Conservation (phyloP, 2,113 vertebrate species). For the Heptranchias perlo region DNA sequence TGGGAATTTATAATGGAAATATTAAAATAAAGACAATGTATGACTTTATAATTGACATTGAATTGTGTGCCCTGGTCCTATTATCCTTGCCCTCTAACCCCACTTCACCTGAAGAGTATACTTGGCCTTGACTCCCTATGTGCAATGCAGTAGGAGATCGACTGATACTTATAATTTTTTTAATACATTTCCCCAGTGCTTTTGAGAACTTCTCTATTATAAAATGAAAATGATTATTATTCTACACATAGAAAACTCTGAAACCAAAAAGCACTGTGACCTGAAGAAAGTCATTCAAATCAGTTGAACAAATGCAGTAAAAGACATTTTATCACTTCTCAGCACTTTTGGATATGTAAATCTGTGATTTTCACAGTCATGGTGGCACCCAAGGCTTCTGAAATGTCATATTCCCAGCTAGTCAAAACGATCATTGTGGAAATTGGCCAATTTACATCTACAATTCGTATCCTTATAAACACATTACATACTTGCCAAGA, state of each 20-base stretch:
- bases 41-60: neutral
- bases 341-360: neutral
- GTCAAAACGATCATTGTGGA: constrained; percentile 14
- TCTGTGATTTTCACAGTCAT: constrained; percentile 22
- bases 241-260: neutral
- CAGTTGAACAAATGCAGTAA: neutral
- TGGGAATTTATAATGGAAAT: neutral
- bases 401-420: neutral
- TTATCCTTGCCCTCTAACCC: neutral
- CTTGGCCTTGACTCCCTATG: neutral
- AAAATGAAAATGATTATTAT: constrained; percentile 7
- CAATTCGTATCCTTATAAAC: constrained; percentile 22
- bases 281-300: neutral
- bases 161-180: neutral
- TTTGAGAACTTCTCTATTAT: neutral
- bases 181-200: constrained; percentile 1
- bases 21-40: neutral
- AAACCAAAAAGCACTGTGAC: neutral
- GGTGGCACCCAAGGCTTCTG: neutral
- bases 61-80: neutral
- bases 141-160: constrained; percentile 6
- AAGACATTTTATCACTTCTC: constrained; percentile 12
- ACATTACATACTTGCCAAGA: neutral
- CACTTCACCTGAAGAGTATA: neutral
- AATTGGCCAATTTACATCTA: constrained; percentile 15